Conservation (phyloP, 2,888 invertebrate species). For the Aleiodes alternator region DNA sequence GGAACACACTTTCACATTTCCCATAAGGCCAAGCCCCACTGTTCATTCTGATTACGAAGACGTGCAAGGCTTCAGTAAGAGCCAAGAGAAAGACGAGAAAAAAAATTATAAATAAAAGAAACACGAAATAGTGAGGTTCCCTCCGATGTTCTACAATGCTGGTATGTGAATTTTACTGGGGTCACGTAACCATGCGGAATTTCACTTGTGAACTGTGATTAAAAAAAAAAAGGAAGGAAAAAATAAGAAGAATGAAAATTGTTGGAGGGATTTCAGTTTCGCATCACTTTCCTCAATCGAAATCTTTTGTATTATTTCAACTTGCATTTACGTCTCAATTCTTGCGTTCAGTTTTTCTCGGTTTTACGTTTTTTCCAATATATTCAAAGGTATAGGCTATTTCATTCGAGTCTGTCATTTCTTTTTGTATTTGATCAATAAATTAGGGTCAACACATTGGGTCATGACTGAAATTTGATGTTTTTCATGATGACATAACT, state of each 20-base stretch:
- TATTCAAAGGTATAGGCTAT: no score
- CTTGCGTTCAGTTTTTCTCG: no score
- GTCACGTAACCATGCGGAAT: conserved; percentile 26
- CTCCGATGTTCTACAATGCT: background rate
- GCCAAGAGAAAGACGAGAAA: conserved; percentile 12
- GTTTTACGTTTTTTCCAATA: no score
- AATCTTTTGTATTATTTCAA: no score
- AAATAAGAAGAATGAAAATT: conserved; percentile 10
- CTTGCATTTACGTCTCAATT: no score
- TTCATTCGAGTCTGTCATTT: no score
- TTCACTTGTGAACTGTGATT: conserved; percentile 30
- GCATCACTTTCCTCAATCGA: no score
- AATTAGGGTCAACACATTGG: no score
- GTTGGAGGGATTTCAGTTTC: no score
- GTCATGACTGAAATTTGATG: no score
- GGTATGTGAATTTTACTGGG: conserved; percentile 22
- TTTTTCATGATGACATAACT: no score
- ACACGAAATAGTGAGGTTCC: conserved; percentile 8
- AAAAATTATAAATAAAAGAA: background rate
- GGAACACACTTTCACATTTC: conserved; percentile 70
- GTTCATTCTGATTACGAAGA: conserved; percentile 34
- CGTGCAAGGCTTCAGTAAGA: conserved; percentile 23
- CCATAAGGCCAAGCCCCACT: conserved; percentile 60
- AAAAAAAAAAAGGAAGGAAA: background rate
- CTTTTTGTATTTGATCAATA: no score